Evolutionary conservation across 2,797 vertebrate species (phyloP).

Genomic region (Enteromius argenteus): DNA sequence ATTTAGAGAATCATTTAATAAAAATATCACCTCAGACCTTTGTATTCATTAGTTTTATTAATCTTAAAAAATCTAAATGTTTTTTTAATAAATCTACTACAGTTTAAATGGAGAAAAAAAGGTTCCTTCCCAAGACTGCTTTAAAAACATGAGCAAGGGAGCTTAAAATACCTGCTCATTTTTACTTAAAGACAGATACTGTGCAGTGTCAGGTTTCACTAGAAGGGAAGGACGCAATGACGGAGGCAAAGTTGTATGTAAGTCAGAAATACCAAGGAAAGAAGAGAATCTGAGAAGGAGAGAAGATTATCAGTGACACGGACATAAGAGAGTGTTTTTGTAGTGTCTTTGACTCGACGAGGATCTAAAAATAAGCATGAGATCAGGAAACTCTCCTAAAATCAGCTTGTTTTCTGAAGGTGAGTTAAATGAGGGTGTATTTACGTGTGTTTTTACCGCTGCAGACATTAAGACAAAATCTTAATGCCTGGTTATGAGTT

Average conservation of each 20-base stretch:
- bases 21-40: neutral
- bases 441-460: neutral
- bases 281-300: slow-evolving; percentile 31
- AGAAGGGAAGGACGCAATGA: slow-evolving; percentile 25
- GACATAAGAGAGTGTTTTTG: slow-evolving; percentile 27
- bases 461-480: neutral
- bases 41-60: neutral
- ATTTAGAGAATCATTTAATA: neutral
- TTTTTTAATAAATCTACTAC: neutral
- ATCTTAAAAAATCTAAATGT: neutral
- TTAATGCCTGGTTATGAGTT: neutral
- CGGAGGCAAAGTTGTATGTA: slow-evolving; percentile 11
- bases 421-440: neutral
- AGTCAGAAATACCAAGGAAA: slow-evolving; percentile 27
- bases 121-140: neutral
- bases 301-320: slow-evolving; percentile 48
- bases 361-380: slow-evolving; percentile 29
- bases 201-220: slow-evolving; percentile 39
- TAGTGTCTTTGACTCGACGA: neutral
- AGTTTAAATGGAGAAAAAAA: neutral
- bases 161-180: slow-evolving; percentile 7
- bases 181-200: neutral
- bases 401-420: slow-evolving; percentile 28
- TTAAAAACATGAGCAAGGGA: neutral
- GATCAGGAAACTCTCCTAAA: slow-evolving; percentile 29